Conservation (phyloP, 2,797 vertebrate species). For the Ciconia nigra region DNA sequence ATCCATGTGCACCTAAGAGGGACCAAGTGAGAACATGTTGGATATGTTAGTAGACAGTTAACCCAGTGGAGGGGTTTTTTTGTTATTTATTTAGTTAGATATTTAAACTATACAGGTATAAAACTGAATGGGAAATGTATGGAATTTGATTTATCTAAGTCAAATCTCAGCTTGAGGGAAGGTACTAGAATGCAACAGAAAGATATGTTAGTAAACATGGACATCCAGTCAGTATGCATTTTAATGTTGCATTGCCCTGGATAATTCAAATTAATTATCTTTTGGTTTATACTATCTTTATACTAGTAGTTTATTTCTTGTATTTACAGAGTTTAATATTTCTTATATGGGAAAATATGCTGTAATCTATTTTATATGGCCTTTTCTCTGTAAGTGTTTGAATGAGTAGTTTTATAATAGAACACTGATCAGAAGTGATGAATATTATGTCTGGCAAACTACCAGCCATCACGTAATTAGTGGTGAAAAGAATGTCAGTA, state of each 20-base stretch:
- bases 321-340: neutral
- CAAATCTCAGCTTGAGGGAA: neutral
- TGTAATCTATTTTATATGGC: neutral
- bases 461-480: slow-evolving; percentile 18
- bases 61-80: accelerated
- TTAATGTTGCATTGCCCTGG: neutral
- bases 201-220: neutral
- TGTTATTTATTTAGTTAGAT: neutral
- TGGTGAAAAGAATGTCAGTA: neutral
- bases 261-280: neutral
- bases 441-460: slow-evolving; percentile 17
- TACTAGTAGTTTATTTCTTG: neutral
- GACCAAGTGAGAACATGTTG: neutral
- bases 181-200: neutral
- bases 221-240: neutral
- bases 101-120: neutral
- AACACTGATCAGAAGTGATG: slow-evolving; percentile 29
- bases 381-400: neutral
- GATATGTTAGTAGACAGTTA: neutral
- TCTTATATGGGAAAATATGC: neutral
- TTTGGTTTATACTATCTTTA: neutral
- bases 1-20: neutral
- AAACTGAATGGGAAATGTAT: neutral
- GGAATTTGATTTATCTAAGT: neutral
- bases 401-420: neutral